phyloP scores from a whole-genome alignment of 2,113 vertebrate genomes.

The Bufo bufo region DNA sequence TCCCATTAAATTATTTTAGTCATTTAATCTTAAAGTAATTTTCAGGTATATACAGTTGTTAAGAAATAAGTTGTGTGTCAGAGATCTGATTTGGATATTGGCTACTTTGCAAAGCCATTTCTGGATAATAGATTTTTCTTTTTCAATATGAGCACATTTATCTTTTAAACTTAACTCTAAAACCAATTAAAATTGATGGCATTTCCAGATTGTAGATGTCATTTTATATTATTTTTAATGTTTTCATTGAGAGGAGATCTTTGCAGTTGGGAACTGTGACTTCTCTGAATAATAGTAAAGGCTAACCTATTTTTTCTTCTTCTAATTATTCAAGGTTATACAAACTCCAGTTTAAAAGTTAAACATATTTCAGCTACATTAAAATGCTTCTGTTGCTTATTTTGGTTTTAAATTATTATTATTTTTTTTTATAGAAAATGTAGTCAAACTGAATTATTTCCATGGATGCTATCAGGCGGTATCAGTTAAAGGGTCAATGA shows the following conservation, averaged over 20 bases:
- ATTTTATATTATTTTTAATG: constrained; percentile 15
- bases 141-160: constrained; percentile 4
- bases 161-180: constrained; percentile 15
- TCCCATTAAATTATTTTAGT: not conserved
- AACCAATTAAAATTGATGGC: constrained; percentile 13
- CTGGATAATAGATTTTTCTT: constrained; percentile 7
- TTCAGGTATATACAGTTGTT: not conserved
- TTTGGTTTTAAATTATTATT: not conserved
- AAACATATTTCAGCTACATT: not conserved
- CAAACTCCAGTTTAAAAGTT: not conserved
- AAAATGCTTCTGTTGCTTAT: not conserved
- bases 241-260: not conserved
- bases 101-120: not conserved
- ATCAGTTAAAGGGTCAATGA: too few species aligned
- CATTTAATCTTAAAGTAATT: not conserved
- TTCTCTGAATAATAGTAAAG: not conserved
- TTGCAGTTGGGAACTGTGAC: not conserved
- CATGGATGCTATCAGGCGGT: too few species aligned
- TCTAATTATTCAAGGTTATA: not conserved
- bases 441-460: too few species aligned
- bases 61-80: not conserved
- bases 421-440: not conserved
- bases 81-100: not conserved
- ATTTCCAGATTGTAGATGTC: constrained; percentile 10
- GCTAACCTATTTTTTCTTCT: constrained; percentile 12